phyloP scores from a whole-genome alignment of 2,888 invertebrate species.

The Cephus rjabovi region DNA sequence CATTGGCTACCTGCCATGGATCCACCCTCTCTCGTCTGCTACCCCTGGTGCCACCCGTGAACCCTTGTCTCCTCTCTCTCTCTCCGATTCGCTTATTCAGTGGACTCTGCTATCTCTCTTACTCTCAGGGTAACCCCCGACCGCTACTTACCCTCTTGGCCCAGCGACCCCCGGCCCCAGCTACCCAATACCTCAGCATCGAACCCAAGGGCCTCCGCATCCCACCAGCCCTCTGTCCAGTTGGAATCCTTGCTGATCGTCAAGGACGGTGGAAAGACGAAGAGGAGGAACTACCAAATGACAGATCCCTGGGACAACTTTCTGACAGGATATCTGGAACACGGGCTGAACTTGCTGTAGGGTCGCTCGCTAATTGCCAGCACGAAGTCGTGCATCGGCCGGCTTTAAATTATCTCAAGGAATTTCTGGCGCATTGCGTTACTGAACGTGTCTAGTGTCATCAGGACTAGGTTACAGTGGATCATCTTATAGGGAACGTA shows the following conservation, averaged over 20 bases:
- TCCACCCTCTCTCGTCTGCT: slow-evolving; percentile 39
- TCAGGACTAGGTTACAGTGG: too few species aligned
- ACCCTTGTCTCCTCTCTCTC: neutral
- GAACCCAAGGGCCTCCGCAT: neutral
- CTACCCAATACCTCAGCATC: slow-evolving; percentile 5
- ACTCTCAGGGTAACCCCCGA: neutral
- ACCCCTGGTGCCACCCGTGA: slow-evolving; percentile 13
- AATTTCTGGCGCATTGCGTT: too few species aligned
- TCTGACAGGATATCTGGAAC: neutral
- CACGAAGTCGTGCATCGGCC: neutral
- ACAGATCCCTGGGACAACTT: neutral
- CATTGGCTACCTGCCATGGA: slow-evolving; percentile 54
- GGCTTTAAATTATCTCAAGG: too few species aligned
- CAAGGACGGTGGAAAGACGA: neutral
- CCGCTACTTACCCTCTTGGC: slow-evolving; percentile 20
- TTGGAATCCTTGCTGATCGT: neutral
- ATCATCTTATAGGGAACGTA: too few species aligned
- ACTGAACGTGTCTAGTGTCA: too few species aligned
- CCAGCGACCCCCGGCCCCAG: neutral
- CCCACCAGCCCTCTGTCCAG: neutral
- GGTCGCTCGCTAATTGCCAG: neutral
- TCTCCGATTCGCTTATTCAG: neutral
- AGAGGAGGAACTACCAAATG: neutral
- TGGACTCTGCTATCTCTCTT: neutral
- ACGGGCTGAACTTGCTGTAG: neutral